Evolutionary conservation across 2,113 vertebrate species (phyloP).

Genomic region (Nyctibius bracteatus): DNA sequence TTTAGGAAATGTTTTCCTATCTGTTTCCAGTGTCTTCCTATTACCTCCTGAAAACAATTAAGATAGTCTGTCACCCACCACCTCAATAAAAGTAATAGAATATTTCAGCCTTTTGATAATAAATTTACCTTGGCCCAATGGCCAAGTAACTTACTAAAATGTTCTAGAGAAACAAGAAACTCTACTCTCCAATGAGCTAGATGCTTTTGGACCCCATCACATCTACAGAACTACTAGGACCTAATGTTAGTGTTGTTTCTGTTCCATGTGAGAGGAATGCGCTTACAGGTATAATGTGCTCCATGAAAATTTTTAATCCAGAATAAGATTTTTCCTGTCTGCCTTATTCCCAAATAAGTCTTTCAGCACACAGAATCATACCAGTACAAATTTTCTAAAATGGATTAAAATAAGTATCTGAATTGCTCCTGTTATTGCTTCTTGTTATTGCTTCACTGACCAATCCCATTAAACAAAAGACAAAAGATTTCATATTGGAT

Average conservation of each 20-base stretch:
- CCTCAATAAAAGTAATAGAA: background rate
- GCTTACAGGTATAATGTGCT: background rate
- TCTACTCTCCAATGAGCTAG: background rate
- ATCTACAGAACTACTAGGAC: background rate
- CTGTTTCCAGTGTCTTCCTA: background rate
- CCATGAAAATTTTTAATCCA: background rate
- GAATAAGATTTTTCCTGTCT: background rate
- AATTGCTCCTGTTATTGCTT: background rate
- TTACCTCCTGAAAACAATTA: background rate
- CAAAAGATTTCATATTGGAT: background rate
- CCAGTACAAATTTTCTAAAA: background rate
- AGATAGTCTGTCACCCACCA: background rate
- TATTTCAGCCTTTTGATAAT: background rate
- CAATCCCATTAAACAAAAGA: background rate
- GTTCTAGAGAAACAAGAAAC: background rate
- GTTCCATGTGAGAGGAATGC: accelerated
- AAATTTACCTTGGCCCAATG: background rate
- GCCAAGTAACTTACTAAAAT: background rate
- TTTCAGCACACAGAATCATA: background rate
- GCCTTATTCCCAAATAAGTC: background rate
- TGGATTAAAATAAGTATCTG: background rate
- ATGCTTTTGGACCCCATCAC: background rate
- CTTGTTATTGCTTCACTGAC: background rate
- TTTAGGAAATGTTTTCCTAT: background rate
- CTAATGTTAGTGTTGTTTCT: background rate